Evolutionary conservation across 1,140 invertebrate species (phyloP).

Genomic region (Phymastichus coffea): DNA sequence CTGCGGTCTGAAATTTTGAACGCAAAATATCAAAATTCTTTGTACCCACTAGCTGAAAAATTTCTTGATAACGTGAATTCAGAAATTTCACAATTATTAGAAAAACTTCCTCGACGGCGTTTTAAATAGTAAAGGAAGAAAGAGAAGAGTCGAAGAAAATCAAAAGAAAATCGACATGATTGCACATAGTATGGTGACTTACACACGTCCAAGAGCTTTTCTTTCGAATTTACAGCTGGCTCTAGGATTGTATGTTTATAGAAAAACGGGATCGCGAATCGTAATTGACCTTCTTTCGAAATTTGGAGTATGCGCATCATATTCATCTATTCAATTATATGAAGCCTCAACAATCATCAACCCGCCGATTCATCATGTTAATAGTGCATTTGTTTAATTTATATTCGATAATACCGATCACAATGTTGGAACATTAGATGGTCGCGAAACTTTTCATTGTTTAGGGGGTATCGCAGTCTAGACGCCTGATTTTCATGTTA

Average conservation of each 20-base stretch:
- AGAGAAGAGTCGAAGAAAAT: constrained; percentile 27
- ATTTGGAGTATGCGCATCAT: constrained; percentile 42
- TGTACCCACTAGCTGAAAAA: constrained; percentile 14
- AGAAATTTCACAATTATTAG: constrained; percentile 18
- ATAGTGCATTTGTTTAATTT: constrained; percentile 39
- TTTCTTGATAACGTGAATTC: constrained; percentile 18
- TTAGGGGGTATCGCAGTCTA: constrained; percentile 32
- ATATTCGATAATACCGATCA: constrained; percentile 46
- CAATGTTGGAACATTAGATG: constrained; percentile 36
- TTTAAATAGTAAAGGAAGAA: not conserved
- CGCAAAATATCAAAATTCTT: not conserved
- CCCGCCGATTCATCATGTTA: constrained; percentile 29
- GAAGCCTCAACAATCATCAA: constrained; percentile 45
- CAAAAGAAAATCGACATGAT: constrained; percentile 37
- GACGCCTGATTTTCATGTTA: not conserved
- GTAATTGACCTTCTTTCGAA: constrained; percentile 42
- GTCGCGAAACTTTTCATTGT: constrained; percentile 33
- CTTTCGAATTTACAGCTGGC: constrained; percentile 43
- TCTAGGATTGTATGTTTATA: constrained; percentile 41
- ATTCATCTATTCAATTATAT: constrained; percentile 39
- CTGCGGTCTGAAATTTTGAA: constrained; percentile 3
- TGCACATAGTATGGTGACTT: constrained; percentile 43
- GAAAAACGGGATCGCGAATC: constrained; percentile 40
- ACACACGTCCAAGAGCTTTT: constrained; percentile 41
- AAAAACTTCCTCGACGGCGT: constrained; percentile 1